These are phyloP conservation scores for Siphlonurus alternatus DNA, from an alignment of 2,888 invertebrate genomes.

Conservation along the genomic window DNA sequence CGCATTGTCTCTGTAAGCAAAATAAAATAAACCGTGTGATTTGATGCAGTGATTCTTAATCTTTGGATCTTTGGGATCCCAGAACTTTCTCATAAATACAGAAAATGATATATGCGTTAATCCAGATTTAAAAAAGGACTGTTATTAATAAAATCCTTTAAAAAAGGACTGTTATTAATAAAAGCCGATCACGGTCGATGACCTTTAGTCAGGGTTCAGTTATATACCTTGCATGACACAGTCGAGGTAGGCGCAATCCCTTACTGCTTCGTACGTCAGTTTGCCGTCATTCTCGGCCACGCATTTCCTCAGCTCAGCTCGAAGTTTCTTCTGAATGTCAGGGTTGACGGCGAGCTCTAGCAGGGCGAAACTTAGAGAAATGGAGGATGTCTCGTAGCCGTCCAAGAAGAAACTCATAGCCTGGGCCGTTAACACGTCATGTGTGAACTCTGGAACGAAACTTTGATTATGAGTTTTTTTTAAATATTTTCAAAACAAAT, in stretches of 20 bases:
- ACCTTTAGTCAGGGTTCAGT: no score
- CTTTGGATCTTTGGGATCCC: no score
- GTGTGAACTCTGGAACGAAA: background rate
- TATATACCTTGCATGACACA: constrained; percentile 15
- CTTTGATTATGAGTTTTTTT: background rate
- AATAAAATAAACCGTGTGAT: background rate
- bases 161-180: no score
- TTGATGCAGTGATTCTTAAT: no score
- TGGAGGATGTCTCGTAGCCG: constrained; percentile 21
- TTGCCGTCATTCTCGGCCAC: constrained; percentile 14
- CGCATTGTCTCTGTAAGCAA: constrained; percentile 7
- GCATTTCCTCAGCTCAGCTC: constrained; percentile 17
- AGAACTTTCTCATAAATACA: no score
- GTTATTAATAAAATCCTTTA: no score
- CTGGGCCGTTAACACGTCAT: constrained; percentile 13
- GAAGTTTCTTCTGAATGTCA: constrained; percentile 17
- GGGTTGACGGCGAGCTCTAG: constrained; percentile 19
- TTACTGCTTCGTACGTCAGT: constrained; percentile 17
- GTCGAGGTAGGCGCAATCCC: constrained; percentile 19
- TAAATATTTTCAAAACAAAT: no score
- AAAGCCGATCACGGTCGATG: no score
- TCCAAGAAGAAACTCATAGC: constrained; percentile 19
- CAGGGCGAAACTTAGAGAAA: constrained; percentile 16
- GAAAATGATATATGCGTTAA: no score
- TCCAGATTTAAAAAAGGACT: no score